Base-by-base conservation (phyloP, 2,797 vertebrate species). In the Prunella strophiata region DNA sequence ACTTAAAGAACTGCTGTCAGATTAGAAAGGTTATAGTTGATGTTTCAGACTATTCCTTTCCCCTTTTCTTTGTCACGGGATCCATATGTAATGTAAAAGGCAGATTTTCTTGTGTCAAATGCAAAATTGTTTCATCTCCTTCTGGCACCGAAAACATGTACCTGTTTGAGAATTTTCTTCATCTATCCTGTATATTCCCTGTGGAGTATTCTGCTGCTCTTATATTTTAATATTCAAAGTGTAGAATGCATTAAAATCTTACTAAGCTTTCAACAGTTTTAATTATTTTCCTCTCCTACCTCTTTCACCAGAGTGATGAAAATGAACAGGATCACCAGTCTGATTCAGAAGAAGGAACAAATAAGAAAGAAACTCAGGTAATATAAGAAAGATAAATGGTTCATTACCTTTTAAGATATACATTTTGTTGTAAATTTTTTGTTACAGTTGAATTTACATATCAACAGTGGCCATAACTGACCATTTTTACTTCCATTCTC, bases 281-380 rank as follows among this genome's bases (percentile, higher is more conserved):
- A 43, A 36, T 65, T 89, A 50, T 63, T 91, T 75, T 77, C 16
- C 4, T 67, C 27, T 95, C 14, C 21, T 16, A 17, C 20, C 14
- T 68, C 13, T 88, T 94, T 88, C 22, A 96, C 80, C 94, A 99
- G 99, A 99, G 99, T 89, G 99, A 99, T 97, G 99, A 99, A 98
- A 99, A 99, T 88, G 99, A 99, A 74, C 99, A 98, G 32, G 99
- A 99, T 30, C 98, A 98, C 45, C 99, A 98, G 10, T 99, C 99
- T 0, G 99, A 99, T 97, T 98, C 98, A 5, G 99, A 99, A 97
- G 99, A 99, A 52, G 98, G 99, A 96, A 98, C 98, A 97, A 99
- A 98, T 97, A 99, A 98, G 96, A 99, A 98, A 93, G 99, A 99
- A 94, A 97, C 97, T 80, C 99, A 99, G 98, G 99, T 99, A 98